Conservation (phyloP, 2,797 vertebrate genomes). For the Pempheris klunzingeri region DNA sequence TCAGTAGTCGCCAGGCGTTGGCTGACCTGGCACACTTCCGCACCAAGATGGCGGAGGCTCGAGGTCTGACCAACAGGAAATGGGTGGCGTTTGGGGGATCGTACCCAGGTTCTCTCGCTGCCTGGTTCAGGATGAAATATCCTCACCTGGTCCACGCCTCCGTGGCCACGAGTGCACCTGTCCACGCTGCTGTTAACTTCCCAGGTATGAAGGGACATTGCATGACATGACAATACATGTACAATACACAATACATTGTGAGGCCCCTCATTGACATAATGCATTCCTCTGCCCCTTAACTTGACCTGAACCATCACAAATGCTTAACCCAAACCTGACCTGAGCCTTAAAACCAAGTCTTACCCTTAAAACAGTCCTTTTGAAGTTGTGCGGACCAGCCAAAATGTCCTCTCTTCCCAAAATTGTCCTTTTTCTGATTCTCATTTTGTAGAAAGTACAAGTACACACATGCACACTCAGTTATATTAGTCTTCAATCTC, state of each 20-base stretch:
- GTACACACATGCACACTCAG: background rate
- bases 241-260: no score
- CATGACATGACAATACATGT: background rate
- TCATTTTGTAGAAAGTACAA: no score
- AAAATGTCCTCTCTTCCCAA: no score
- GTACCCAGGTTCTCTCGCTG: constrained; percentile 83
- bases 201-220: constrained; percentile 70
- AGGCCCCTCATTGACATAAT: no score
- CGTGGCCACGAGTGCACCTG: constrained; percentile 79
- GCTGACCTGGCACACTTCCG: constrained; percentile 84
- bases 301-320: no score
- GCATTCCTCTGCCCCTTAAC: no score
- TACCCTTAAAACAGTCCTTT: no score
- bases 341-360: no score
- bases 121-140: constrained; percentile 85
- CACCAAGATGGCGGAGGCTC: constrained; percentile 42
- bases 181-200: constrained; percentile 82
- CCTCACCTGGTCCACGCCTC: constrained; percentile 81
- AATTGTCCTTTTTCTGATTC: no score
- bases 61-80: constrained; percentile 67
- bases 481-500: background rate
- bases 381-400: no score
- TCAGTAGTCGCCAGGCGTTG: constrained; percentile 82
- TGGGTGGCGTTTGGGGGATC: constrained; percentile 83
- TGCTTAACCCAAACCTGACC: no score